A percentile compares a stretch with the other conserved stretches of the same genome.
Conservation (phyloP, 2,888 invertebrate genomes). For the Griposia aprilina region DNA sequence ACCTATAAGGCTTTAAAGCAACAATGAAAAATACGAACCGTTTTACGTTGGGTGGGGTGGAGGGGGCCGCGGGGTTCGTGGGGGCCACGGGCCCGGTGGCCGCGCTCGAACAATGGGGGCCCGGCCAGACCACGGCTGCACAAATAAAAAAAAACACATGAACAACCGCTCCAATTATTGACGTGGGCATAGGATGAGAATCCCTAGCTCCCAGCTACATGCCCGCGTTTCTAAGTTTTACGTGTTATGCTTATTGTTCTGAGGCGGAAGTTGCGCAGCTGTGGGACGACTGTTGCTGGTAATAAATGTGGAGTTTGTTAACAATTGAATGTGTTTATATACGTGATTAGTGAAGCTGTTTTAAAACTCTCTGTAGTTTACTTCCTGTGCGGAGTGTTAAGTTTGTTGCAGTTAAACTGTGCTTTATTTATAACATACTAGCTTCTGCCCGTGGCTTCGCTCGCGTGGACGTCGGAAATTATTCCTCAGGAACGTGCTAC, state of each 20-base stretch:
- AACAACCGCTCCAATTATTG: constrained; percentile 90
- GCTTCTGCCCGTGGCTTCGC: too few relatives aligned
- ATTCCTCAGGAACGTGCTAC: too few relatives aligned
- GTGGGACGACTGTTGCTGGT: constrained; percentile 38
- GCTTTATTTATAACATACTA: background rate
- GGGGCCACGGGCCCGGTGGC: constrained; percentile 73
- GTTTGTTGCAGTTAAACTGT: background rate
- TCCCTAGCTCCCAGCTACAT: constrained; percentile 76
- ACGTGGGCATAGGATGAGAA: constrained; percentile 86
- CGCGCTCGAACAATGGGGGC: constrained; percentile 85
- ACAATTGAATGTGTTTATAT: constrained; percentile 34
- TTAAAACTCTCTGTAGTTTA: constrained; percentile 15
- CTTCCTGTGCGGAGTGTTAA: constrained; percentile 2
- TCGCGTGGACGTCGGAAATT: too few relatives aligned
- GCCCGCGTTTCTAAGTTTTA: constrained; percentile 70
- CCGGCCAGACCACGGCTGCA: constrained; percentile 86
- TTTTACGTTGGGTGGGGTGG: constrained; percentile 83
- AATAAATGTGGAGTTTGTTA: constrained; percentile 33
- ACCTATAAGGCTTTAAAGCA: constrained; percentile 90
- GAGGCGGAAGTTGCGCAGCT: constrained; percentile 46
- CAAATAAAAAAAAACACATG: constrained; percentile 87
- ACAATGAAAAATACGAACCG: constrained; percentile 91
- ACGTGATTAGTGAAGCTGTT: background rate
- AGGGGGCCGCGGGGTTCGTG: constrained; percentile 71
- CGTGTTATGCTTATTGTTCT: constrained; percentile 69